Evolutionary conservation across 2,113 vertebrate species (phyloP).

Genomic region (Ptilonorhynchus violaceus): DNA sequence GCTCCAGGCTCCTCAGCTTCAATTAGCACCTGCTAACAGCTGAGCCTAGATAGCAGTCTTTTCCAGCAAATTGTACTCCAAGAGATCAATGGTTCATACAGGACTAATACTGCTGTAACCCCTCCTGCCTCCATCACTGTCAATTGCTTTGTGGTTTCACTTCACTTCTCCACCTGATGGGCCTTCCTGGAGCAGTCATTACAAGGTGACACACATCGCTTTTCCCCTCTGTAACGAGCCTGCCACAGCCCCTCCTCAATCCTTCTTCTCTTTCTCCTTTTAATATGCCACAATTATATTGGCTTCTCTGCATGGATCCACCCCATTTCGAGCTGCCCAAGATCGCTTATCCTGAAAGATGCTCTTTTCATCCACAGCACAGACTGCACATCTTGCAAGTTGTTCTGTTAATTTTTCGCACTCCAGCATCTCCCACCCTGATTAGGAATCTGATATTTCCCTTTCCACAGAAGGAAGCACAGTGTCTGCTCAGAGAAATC

Average conservation of each 20-base stretch:
- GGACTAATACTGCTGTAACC: neutral
- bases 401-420: neutral
- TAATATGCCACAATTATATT: conserved; percentile 12
- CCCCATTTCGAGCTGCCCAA: conserved; percentile 7
- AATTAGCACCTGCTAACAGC: neutral
- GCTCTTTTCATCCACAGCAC: neutral
- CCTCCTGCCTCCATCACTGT: neutral
- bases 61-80: neutral
- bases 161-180: conserved; percentile 10
- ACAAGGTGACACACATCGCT: neutral
- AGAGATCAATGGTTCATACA: neutral
- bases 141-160: neutral
- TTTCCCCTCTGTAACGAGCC: neutral
- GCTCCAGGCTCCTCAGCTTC: neutral
- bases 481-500: neutral
- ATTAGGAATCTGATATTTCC: neutral
- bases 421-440: neutral
- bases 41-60: neutral
- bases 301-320: conserved; percentile 21
- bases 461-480: neutral
- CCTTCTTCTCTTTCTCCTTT: neutral
- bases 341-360: neutral
- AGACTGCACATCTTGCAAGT: neutral
- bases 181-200: neutral
- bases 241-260: neutral